These are phyloP conservation scores for Drosophila quinaria DNA, from an alignment of 2,888 invertebrate species.

Conservation along the genomic window DNA sequence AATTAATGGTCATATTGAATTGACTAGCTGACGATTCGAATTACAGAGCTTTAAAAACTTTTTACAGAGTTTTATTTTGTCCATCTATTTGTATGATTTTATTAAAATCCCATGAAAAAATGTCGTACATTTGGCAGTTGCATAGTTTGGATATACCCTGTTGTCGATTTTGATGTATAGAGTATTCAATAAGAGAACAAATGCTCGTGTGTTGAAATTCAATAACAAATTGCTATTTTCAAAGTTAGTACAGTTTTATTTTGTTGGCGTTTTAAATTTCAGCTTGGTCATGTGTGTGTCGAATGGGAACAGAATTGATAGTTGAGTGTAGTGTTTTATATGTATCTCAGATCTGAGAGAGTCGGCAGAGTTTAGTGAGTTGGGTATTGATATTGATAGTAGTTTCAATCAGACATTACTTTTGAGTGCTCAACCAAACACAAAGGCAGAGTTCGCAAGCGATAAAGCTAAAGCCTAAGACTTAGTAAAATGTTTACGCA, in stretches of 20 bases:
- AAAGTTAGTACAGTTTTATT: not conserved
- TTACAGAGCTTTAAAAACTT: no score
- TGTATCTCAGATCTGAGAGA: not conserved
- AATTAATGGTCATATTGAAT: no score
- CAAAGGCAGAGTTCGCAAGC: constrained; percentile 18
- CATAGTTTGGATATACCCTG: not conserved
- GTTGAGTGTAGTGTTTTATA: constrained; percentile 12
- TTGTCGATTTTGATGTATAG: no score
- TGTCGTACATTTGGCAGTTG: no score
- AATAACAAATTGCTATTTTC: constrained; percentile 14
- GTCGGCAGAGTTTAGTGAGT: constrained; percentile 8
- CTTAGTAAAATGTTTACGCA: constrained; percentile 42
- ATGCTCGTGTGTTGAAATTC: constrained; percentile 3
- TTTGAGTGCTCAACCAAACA: constrained; percentile 38
- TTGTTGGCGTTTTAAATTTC: constrained; percentile 17
- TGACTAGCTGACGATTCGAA: no score
- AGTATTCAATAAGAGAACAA: not conserved
- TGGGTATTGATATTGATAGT: constrained; percentile 37
- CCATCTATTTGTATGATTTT: no score
- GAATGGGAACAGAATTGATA: constrained; percentile 3
- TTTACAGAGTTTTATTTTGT: no score
- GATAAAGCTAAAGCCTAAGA: constrained; percentile 31
- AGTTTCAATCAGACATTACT: constrained; percentile 47
- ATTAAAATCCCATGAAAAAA: no score
- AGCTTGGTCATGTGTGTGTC: constrained; percentile 1